phyloP scores from a whole-genome alignment of 2,113 vertebrate genomes.

The Prionailurus viverrinus region DNA sequence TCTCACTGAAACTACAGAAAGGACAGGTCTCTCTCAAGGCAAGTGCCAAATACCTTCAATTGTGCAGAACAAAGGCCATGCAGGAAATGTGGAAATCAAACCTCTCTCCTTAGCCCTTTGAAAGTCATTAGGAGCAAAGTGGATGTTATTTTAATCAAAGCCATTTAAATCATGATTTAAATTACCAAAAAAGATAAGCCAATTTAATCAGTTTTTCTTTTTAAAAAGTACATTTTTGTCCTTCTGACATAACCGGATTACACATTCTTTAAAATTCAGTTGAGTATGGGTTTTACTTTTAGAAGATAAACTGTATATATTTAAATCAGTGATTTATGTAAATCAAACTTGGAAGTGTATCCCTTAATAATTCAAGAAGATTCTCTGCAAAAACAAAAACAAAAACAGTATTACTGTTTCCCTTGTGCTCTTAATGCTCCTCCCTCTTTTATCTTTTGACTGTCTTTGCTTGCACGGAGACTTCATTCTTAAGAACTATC shows the following conservation, averaged over 20 bases:
- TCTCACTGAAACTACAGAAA: slow-evolving; percentile 12
- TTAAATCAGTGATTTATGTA: slow-evolving; percentile 43
- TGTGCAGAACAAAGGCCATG: not conserved
- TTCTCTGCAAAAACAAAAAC: not conserved
- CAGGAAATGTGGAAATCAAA: not conserved
- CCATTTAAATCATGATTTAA: slow-evolving; percentile 55
- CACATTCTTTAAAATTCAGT: slow-evolving; percentile 45
- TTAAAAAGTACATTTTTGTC: slow-evolving; percentile 43
- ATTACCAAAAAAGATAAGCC: slow-evolving; percentile 23
- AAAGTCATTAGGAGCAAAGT: not conserved
- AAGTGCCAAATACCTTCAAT: not conserved
- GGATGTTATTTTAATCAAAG: slow-evolving; percentile 43
- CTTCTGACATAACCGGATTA: slow-evolving; percentile 20
- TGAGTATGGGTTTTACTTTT: slow-evolving; percentile 46
- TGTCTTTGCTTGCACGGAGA: slow-evolving; percentile 7
- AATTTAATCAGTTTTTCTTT: slow-evolving; percentile 41
- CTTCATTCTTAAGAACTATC: slow-evolving; percentile 52
- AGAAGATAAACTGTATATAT: slow-evolving; percentile 12
- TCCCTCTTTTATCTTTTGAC: not conserved
- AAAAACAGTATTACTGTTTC: not conserved
- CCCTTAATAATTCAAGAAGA: slow-evolving; percentile 50
- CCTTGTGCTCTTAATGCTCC: not conserved
- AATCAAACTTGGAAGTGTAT: slow-evolving; percentile 1
- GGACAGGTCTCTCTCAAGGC: not conserved
- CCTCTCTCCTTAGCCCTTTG: not conserved